A percentile compares a stretch with the other conserved stretches of the same genome.
phyloP scores from a whole-genome alignment of 2,113 vertebrate genomes.

The Anser cygnoides region DNA sequence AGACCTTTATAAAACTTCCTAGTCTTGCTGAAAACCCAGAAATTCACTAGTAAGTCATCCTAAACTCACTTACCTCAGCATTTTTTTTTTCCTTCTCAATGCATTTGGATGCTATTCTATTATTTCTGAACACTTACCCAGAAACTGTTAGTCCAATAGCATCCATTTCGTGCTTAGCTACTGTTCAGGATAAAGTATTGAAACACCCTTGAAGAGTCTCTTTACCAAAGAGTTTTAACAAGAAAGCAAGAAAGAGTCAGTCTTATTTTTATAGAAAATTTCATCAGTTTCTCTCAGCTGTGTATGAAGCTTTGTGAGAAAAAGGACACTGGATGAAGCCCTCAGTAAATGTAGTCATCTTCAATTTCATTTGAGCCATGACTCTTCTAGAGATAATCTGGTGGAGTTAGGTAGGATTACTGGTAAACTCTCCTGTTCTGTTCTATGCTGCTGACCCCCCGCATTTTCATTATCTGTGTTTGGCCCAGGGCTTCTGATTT shows the following conservation, averaged over 20 bases:
- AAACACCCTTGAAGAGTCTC: background rate
- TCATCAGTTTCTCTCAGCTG: background rate
- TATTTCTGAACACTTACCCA: background rate
- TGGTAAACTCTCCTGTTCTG: background rate
- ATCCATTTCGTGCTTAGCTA: constrained; percentile 6
- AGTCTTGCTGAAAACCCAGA: background rate
- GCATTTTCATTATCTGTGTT: background rate
- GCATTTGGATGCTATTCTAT: constrained; percentile 19
- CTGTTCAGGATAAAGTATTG: background rate
- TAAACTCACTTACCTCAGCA: constrained; percentile 10
- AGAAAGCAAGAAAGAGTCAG: background rate
- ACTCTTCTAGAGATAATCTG: background rate
- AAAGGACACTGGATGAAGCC: background rate
- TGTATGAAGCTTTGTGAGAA: background rate
- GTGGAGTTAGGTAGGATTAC: constrained; percentile 39
- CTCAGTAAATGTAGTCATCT: background rate
- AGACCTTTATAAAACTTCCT: background rate
- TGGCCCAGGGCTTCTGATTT: background rate
- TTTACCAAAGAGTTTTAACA: background rate
- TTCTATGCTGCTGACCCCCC: background rate
- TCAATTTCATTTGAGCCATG: background rate
- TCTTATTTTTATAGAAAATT: background rate
- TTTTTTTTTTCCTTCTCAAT: background rate
- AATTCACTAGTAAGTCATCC: constrained; percentile 17
- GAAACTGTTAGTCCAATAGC: constrained; percentile 15